A percentile compares a stretch with the other conserved stretches of the same genome.
These are phyloP conservation scores for Poecilia picta DNA, from an alignment of 2,797 vertebrate genomes.

Conservation along the genomic window DNA sequence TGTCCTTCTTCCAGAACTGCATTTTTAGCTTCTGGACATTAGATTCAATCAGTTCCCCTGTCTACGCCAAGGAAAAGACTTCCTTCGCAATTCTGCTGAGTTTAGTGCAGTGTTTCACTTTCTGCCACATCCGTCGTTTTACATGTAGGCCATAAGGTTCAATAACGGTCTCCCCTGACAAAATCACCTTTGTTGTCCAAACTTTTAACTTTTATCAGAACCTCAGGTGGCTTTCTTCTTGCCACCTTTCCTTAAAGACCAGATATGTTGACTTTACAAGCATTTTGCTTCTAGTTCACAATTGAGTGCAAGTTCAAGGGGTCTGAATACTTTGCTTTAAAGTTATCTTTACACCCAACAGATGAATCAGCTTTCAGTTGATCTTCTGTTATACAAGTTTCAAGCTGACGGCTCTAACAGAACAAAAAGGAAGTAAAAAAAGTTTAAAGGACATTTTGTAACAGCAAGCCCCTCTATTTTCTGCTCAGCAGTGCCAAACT, in stretches of 20 bases:
- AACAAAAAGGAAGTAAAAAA: not conserved
- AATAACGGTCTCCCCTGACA: not conserved
- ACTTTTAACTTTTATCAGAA: not conserved
- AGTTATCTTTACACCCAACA: not conserved
- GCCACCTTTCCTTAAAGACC: not conserved
- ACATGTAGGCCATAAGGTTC: not conserved
- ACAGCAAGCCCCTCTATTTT: not conserved
- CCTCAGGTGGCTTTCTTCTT: not conserved
- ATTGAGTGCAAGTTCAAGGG: not conserved
- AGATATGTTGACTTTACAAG: not conserved
- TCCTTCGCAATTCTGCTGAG: not conserved
- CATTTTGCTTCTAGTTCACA: not conserved
- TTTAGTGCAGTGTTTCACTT: not conserved
- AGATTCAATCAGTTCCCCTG: not conserved
- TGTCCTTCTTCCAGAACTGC: not conserved
- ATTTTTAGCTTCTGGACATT: no score
- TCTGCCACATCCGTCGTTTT: not conserved
- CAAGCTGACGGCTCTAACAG: not conserved
- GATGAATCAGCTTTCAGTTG: not conserved
- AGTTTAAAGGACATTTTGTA: not conserved
- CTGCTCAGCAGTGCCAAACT: not conserved
- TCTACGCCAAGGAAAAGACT: not conserved
- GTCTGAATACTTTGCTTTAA: not conserved
- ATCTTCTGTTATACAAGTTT: not conserved
- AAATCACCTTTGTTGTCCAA: not conserved